A percentile compares a stretch with the other conserved stretches of the same genome.
Conservation (phyloP, 2,888 invertebrate species). For the Caenorhabditis auriculariae region DNA sequence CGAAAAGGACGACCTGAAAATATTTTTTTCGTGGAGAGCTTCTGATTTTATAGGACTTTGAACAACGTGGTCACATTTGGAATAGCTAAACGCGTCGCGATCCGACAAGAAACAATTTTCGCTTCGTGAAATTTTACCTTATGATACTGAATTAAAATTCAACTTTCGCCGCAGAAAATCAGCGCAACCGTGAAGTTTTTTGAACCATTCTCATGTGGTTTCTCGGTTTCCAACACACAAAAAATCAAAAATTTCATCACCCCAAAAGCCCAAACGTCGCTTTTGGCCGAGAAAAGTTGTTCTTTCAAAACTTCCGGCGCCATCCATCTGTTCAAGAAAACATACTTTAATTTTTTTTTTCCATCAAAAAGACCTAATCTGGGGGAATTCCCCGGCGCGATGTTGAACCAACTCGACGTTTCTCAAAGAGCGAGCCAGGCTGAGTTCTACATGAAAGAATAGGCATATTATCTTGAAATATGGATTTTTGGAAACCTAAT, state of each 20-base stretch:
- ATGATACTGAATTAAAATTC: no score
- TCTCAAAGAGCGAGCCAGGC: neutral
- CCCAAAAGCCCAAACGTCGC: slow-evolving; percentile 80
- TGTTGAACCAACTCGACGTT: neutral
- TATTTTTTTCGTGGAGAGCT: no score
- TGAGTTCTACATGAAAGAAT: neutral
- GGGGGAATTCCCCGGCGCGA: neutral
- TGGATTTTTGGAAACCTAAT: slow-evolving; percentile 7
- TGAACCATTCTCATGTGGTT: no score
- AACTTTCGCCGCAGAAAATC: no score
- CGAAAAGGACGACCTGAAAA: slow-evolving; percentile 84
- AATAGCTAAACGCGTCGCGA: no score
- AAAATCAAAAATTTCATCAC: no score
- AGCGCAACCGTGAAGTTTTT: no score
- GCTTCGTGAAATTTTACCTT: no score
- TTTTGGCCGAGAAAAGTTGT: slow-evolving; percentile 92
- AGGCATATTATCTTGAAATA: slow-evolving; percentile 1
- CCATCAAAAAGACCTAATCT: neutral
- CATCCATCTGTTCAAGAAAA: slow-evolving; percentile 83
- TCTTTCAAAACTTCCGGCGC: slow-evolving; percentile 92
- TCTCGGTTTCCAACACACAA: no score
- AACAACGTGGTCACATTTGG: slow-evolving; percentile 63
- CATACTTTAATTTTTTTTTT: neutral
- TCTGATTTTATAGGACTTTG: no score
- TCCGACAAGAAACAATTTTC: no score